Evolutionary conservation across 2,797 vertebrate species (phyloP).

Genomic region (Rallus crepitans): DNA sequence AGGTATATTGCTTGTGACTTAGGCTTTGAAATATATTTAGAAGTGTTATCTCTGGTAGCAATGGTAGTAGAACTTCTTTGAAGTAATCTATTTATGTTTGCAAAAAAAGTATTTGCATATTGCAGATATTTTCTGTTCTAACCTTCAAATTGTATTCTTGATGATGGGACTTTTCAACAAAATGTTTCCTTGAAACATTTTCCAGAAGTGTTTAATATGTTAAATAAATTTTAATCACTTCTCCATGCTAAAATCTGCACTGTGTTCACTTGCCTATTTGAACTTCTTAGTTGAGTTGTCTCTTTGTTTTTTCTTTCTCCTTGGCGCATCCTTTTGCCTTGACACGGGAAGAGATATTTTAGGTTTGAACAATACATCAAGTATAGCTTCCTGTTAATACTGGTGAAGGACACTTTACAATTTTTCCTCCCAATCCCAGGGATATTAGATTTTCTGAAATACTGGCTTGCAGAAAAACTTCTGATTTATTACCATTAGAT

Average conservation of each 20-base stretch:
- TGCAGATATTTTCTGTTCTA: neutral
- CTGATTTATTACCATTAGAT: neutral
- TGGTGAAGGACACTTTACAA: neutral
- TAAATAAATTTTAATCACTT: slow-evolving; percentile 32
- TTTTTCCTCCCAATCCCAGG: neutral
- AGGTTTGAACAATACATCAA: neutral
- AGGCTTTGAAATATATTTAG: neutral
- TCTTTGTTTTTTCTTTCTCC: neutral
- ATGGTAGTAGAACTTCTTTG: neutral
- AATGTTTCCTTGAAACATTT: neutral
- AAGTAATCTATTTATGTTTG: neutral
- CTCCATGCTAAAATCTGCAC: neutral
- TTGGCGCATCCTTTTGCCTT: neutral
- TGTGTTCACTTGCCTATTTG: neutral
- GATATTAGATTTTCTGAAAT: neutral
- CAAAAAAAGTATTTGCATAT: neutral
- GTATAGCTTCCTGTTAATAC: neutral
- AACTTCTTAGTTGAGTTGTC: neutral
- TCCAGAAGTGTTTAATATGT: slow-evolving; percentile 6
- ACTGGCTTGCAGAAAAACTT: neutral
- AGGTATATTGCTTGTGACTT: neutral
- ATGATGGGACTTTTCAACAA: neutral
- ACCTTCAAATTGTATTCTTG: neutral
- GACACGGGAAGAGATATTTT: neutral
- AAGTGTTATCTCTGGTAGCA: neutral